Base-by-base conservation (phyloP, 2,797 vertebrate genomes). In the Bradypus variegatus region DNA sequence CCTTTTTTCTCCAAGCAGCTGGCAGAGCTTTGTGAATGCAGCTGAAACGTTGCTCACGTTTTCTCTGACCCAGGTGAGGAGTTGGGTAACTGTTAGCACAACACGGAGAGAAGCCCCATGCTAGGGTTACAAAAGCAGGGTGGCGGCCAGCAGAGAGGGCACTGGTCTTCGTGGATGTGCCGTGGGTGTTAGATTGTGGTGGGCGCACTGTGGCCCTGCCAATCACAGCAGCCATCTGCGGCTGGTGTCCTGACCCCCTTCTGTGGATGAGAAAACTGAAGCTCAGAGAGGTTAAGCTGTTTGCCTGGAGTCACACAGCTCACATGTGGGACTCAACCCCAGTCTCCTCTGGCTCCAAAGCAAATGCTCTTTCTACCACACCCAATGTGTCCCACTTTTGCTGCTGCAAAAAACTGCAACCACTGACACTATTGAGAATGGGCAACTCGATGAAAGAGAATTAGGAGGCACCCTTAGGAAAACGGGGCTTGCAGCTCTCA, bases 141-240 rank as follows among this genome's bases (percentile, higher is more conserved):
- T 3, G 9, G 45, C 19, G 23, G n/a, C 19, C 55, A 4, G 53
- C 23, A 0, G 2, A 31, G 73, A 53, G 72, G 58, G 31, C 48
- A 0, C 53, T 0, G 2, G 36, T 6, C 5, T 27, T 16, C 48
- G 48, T 33, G 25, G 25, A 5, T 0, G 3, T 45, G 33, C 58
- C 73, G 1, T 1, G 19, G 83, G 1, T 8, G 33, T 82, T 2
- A 48, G 76, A 19, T 2, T 0, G 55, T 0, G 41, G 25, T 36
- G 25, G 70, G 41, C 50, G 25, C 10, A 0, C 19, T n/a, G 0
- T 8, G 0, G 41, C 15, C 25, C 69, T 67, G 33, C 38, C 72
- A 27, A 8, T 6, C 41, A 5, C 2, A 1, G 6, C 3, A n/a
- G 15, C 45, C 27, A 1, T 64, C 69, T 45, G n/a, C 23, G 1